These are phyloP conservation scores for Alsophila aescularia DNA, from an alignment of 2,888 invertebrate genomes.

Conservation along the genomic window DNA sequence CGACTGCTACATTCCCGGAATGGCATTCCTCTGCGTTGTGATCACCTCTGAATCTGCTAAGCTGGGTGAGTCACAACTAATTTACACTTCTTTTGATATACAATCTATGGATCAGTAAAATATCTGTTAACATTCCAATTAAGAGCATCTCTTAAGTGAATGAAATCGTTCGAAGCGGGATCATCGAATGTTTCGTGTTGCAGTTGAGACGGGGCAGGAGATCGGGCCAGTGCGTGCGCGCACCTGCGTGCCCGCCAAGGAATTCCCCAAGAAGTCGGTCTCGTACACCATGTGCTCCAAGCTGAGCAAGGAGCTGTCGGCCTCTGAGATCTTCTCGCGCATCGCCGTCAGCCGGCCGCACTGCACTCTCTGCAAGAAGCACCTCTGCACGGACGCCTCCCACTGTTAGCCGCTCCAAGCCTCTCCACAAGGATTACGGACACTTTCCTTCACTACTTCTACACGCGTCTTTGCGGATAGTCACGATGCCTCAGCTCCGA, in stretches of 20 bases:
- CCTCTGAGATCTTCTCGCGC: slow-evolving; percentile 76
- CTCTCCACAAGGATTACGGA: not conserved
- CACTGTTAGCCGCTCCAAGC: slow-evolving; percentile 55
- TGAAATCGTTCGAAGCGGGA: too few species aligned
- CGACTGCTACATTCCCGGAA: slow-evolving; percentile 80
- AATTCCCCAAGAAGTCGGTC: slow-evolving; percentile 76
- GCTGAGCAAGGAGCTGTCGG: slow-evolving; percentile 74
- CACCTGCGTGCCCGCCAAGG: slow-evolving; percentile 77
- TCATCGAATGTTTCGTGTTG: slow-evolving; percentile 20
- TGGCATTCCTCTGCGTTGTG: slow-evolving; percentile 76
- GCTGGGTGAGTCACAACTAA: slow-evolving; percentile 56
- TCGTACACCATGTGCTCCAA: slow-evolving; percentile 78
- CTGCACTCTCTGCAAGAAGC: slow-evolving; percentile 74
- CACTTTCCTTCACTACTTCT: not conserved
- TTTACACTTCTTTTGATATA: too few species aligned
- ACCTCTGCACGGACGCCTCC: slow-evolving; percentile 70
- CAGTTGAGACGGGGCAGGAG: slow-evolving; percentile 77
- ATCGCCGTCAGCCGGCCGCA: slow-evolving; percentile 72
- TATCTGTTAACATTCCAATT: too few species aligned
- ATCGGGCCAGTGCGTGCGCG: slow-evolving; percentile 78
- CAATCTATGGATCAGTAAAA: slow-evolving; percentile 2
- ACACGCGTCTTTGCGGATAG: not conserved
- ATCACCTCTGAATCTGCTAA: slow-evolving; percentile 79
- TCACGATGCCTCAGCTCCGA: not conserved
- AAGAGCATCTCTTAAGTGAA: too few species aligned